phyloP scores from a whole-genome alignment of 2,113 vertebrate genomes.

The Ictalurus furcatus region DNA sequence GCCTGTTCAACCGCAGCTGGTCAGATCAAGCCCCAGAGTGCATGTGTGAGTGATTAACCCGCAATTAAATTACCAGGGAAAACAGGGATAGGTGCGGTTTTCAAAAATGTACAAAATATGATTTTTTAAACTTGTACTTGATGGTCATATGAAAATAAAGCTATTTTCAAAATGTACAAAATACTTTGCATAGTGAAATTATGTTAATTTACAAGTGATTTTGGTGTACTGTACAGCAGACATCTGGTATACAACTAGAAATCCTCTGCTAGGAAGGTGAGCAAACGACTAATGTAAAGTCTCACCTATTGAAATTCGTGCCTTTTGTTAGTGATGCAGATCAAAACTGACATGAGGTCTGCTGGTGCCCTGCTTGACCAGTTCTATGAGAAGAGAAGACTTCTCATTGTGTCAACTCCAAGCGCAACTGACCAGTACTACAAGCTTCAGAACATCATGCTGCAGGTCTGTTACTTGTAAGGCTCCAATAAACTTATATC shows the following conservation, averaged over 20 bases:
- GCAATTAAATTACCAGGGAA: not conserved
- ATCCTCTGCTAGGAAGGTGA: not conserved
- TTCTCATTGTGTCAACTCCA: conserved; percentile 88
- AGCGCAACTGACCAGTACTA: conserved; percentile 82
- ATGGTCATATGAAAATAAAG: not conserved
- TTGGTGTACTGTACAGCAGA: not conserved
- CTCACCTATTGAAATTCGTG: not conserved
- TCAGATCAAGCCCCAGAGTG: conserved; percentile 77
- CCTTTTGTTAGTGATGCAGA: conserved; percentile 79
- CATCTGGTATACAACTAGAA: not conserved
- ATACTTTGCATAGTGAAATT: not conserved
- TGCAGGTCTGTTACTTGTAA: conserved; percentile 77
- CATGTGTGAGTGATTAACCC: conserved; percentile 73
- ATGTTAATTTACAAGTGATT: not conserved
- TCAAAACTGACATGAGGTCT: conserved; percentile 83
- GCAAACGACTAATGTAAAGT: too few relatives aligned
- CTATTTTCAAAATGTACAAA: not conserved
- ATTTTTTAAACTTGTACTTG: not conserved
- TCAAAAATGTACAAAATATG: not conserved
- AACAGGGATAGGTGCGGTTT: not conserved
- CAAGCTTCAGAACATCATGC: conserved; percentile 88
- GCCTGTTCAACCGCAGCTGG: conserved; percentile 86
- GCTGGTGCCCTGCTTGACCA: conserved; percentile 85
- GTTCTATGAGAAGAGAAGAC: conserved; percentile 87
- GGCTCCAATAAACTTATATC: not conserved